Conservation (phyloP, 2,888 invertebrate species). For the Agrochola litura region DNA sequence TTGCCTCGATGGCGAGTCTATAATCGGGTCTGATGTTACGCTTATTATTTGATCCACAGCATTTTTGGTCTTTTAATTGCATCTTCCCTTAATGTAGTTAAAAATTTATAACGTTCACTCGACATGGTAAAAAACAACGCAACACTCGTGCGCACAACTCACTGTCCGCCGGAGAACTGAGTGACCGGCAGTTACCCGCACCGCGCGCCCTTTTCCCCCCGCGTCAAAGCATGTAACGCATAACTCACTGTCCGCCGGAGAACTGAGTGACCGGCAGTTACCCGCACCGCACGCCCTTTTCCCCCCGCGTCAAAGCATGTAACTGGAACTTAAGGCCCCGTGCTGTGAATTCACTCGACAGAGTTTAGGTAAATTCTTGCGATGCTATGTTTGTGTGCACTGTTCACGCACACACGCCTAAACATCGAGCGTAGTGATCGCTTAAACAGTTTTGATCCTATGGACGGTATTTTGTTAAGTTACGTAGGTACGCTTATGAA, state of each 20-base stretch:
- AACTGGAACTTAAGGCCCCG: too few relatives aligned
- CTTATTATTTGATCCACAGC: constrained; percentile 16
- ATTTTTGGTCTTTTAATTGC: constrained; percentile 33
- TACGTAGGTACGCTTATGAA: too few relatives aligned
- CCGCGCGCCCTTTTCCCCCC: constrained; percentile 29
- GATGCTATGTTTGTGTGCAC: too few relatives aligned
- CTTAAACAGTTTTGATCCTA: too few relatives aligned
- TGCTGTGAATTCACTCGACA: too few relatives aligned
- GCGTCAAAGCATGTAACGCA: constrained; percentile 29
- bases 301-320: constrained; percentile 30
- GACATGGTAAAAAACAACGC: constrained; percentile 24
- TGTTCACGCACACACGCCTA: too few relatives aligned
- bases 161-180: constrained; percentile 26
- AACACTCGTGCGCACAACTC: constrained; percentile 31
- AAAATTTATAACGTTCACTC: constrained; percentile 34
- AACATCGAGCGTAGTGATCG: too few relatives aligned
- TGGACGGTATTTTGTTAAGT: too few relatives aligned
- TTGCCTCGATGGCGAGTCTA: constrained; percentile 22
- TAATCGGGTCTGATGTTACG: constrained; percentile 20
- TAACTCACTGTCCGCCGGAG: constrained; percentile 26
- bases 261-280: constrained; percentile 25
- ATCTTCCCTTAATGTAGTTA: constrained; percentile 35
- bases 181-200: constrained; percentile 22
- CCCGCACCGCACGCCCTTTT: constrained; percentile 26
- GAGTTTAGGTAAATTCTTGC: too few relatives aligned